Evolutionary conservation across 2,113 vertebrate species (phyloP).

Genomic region (Talpa occidentalis): DNA sequence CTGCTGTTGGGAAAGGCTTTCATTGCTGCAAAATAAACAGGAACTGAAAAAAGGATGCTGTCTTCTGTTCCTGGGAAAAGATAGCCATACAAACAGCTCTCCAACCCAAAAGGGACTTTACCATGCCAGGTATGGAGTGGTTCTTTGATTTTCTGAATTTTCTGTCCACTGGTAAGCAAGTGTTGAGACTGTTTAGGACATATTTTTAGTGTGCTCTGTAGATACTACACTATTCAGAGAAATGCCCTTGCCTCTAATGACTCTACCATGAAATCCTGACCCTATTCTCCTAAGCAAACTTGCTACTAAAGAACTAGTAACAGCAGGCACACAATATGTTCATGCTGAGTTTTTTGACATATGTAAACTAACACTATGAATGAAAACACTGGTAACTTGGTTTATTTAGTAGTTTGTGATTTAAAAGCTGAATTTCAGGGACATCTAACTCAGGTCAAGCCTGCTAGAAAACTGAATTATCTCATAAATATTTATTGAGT

Average conservation of each 20-base stretch:
- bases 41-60: conserved; percentile 42
- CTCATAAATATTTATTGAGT: neutral
- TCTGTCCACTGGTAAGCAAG: neutral
- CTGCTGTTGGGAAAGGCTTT: conserved; percentile 71
- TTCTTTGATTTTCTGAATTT: neutral
- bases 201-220: neutral
- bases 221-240: neutral
- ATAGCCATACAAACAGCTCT: neutral
- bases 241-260: neutral
- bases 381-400: neutral
- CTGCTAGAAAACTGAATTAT: neutral
- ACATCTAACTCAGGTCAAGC: neutral
- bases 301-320: neutral
- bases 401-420: neutral
- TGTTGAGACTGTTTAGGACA: neutral
- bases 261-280: neutral
- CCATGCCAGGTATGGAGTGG: neutral
- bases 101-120: neutral
- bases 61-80: conserved; percentile 39
- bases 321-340: neutral
- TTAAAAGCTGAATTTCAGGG: neutral
- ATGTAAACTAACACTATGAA: neutral
- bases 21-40: conserved; percentile 67
- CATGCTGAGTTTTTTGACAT: neutral
- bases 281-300: neutral